These are phyloP conservation scores for Allacma fusca DNA, from an alignment of 2,888 invertebrate species.

Conservation along the genomic window DNA sequence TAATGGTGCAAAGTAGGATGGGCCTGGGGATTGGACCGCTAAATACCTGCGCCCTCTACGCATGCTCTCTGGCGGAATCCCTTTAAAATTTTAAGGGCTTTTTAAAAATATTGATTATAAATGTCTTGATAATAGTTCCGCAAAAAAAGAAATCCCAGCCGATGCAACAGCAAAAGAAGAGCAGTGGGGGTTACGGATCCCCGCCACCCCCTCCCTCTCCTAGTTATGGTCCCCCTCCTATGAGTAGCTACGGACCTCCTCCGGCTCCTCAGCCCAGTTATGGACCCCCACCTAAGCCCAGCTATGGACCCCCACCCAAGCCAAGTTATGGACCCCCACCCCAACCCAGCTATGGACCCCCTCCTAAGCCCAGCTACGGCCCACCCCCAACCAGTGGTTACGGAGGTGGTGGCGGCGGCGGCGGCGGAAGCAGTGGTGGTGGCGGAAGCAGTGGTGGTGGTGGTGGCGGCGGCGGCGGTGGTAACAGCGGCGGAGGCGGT, in stretches of 20 bases:
- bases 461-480: no score
- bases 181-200: not conserved
- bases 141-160: not conserved
- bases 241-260: not conserved
- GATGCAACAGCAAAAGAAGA: not conserved
- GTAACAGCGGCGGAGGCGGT: no score
- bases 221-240: not conserved
- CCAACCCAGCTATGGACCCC: not conserved
- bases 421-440: not conserved
- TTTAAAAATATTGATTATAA: no score
- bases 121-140: no score
- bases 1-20: no score
- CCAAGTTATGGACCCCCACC: conserved; percentile 6
- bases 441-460: not conserved
- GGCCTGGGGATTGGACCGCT: no score
- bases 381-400: not conserved
- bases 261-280: conserved; percentile 11
- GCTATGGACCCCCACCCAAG: conserved; percentile 9
- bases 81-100: no score
- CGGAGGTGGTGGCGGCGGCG: not conserved
- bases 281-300: not conserved
- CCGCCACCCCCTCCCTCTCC: not conserved
- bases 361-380: not conserved
- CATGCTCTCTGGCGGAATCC: no score
- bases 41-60: no score